Percentiles rank a stretch among this genome's conserved stretches.
Conservation (phyloP, 2,113 vertebrate species). For the Lampris megalopsis region DNA sequence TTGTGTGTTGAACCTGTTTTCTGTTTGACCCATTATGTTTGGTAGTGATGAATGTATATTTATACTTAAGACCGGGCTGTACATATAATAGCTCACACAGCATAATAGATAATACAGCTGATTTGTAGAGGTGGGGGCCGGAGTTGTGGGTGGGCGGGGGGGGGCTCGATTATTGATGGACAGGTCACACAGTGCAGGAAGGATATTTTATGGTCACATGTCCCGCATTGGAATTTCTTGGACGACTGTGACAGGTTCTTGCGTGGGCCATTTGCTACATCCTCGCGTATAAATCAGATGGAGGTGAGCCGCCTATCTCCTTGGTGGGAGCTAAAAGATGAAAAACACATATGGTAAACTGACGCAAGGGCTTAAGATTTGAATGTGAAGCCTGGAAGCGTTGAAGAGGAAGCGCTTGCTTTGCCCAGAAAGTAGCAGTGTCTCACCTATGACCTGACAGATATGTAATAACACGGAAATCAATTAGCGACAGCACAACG, state of each 20-base stretch:
- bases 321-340: constrained; percentile 42
- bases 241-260: constrained; percentile 36
- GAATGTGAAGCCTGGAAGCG: constrained; percentile 26
- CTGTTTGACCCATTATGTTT: constrained; percentile 61
- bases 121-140: constrained; percentile 23
- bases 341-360: constrained; percentile 66
- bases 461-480: constrained; percentile 27
- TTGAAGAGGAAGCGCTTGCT: constrained; percentile 5
- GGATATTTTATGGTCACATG: constrained; percentile 37
- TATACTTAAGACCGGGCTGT: constrained; percentile 45
- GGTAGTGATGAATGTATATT: constrained; percentile 40
- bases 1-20: neutral
- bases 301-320: constrained; percentile 45
- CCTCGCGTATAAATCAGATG: constrained; percentile 69
- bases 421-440: constrained; percentile 40
- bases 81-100: constrained; percentile 32
- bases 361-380: constrained; percentile 33
- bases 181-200: constrained; percentile 10
- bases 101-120: constrained; percentile 65
- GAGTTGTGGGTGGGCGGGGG: neutral
- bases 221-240: constrained; percentile 51
- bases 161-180: constrained; percentile 27
- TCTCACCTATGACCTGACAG: constrained; percentile 46
- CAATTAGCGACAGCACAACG: constrained; percentile 22
- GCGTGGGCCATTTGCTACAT: constrained; percentile 48